Evolutionary conservation across 2,888 invertebrate genomes (phyloP).

Genomic region (Ichneumoninae sp.): DNA sequence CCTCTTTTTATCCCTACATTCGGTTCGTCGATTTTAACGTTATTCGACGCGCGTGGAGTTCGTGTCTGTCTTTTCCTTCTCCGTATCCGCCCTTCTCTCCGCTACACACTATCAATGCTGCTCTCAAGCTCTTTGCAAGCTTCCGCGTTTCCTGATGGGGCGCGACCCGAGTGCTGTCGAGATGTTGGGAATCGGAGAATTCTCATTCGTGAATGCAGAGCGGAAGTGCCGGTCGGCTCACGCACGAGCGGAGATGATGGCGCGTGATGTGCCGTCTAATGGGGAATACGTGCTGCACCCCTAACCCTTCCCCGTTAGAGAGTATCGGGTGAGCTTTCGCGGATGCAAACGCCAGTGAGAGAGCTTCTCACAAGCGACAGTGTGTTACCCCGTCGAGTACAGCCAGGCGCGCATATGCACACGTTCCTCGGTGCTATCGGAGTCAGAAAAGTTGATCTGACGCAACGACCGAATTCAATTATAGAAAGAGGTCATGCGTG

Average conservation of each 20-base stretch:
- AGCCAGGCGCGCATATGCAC: background rate
- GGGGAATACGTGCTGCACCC: constrained; percentile 68
- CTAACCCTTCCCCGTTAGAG: constrained; percentile 1
- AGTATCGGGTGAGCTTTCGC: constrained; percentile 21
- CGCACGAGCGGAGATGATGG: constrained; percentile 76
- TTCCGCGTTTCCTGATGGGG: constrained; percentile 34
- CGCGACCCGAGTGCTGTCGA: constrained; percentile 17
- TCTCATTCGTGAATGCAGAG: constrained; percentile 61
- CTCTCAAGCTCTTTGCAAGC: background rate
- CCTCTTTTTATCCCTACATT: background rate
- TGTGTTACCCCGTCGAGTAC: background rate
- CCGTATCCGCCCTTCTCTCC: background rate
- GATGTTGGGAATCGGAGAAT: constrained; percentile 54
- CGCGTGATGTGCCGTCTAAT: constrained; percentile 75
- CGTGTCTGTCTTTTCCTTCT: background rate
- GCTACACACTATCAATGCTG: constrained; percentile 2
- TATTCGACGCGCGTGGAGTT: background rate
- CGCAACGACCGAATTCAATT: constrained; percentile 54
- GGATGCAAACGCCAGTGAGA: constrained; percentile 12
- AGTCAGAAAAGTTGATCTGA: constrained; percentile 38
- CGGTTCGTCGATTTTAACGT: background rate
- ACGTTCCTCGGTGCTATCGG: constrained; percentile 15
- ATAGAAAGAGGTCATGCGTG: constrained; percentile 47
- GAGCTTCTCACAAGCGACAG: constrained; percentile 12
- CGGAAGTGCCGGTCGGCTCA: constrained; percentile 67